These are phyloP conservation scores for Ploceus nigricollis DNA, from an alignment of 2,113 vertebrate species.

Conservation along the genomic window DNA sequence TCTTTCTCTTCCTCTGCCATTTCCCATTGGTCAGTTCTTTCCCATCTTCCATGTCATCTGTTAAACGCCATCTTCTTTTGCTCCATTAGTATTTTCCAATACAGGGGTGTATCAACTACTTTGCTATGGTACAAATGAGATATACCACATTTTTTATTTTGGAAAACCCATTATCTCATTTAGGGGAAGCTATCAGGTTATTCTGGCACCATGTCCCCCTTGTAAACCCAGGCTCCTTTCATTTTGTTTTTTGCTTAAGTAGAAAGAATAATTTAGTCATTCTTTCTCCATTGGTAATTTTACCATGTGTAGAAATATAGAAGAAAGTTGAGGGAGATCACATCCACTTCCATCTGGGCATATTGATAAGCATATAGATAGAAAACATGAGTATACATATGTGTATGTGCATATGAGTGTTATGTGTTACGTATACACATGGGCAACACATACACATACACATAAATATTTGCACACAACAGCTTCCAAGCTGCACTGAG, in stretches of 20 bases:
- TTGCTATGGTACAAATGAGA: neutral
- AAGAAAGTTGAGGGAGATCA: neutral
- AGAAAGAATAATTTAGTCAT: neutral
- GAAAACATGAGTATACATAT: accelerated
- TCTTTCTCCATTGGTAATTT: neutral
- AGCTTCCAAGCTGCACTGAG: neutral
- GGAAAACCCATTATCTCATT: constrained; percentile 4
- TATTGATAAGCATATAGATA: neutral
- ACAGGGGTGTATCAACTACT: neutral
- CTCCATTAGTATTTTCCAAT: neutral
- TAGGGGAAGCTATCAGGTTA: neutral
- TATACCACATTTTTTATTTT: neutral
- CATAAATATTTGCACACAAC: neutral
- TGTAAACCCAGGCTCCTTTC: neutral
- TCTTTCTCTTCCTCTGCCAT: neutral
- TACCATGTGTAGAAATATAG: neutral
- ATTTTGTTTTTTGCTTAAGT: neutral
- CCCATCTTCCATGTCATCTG: neutral
- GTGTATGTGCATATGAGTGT: neutral
- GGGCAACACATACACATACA: neutral
- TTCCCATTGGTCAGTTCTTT: neutral
- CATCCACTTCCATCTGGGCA: neutral
- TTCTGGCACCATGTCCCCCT: neutral
- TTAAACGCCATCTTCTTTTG: neutral
- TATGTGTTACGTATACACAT: neutral